A percentile compares a stretch with the other conserved stretches of the same genome.
Conservation (phyloP, 2,888 invertebrate species). For the Steinernema carpocapsae region DNA sequence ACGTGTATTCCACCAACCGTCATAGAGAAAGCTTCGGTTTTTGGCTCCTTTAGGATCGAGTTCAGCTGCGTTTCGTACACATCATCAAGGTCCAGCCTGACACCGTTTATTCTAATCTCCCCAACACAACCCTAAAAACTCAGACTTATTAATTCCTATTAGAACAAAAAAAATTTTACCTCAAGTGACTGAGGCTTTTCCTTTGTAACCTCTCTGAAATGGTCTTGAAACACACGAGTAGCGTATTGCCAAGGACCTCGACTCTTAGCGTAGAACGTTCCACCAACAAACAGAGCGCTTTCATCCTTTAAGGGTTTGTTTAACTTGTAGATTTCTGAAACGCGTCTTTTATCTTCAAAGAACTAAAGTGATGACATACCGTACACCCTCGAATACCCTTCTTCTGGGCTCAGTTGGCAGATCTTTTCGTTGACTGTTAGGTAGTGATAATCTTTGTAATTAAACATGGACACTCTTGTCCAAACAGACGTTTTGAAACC, state of each 20-base stretch:
- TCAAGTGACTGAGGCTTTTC: constrained; percentile 50
- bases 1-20: not conserved
- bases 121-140: constrained; percentile 49
- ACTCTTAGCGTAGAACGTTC: constrained; percentile 47
- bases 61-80: constrained; percentile 40
- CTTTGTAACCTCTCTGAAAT: constrained; percentile 49
- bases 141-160: not conserved
- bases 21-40: constrained; percentile 24
- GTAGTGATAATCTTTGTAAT: constrained; percentile 45
- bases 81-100: constrained; percentile 38
- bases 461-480: constrained; percentile 51
- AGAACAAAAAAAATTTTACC: constrained; percentile 29
- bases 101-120: constrained; percentile 49
- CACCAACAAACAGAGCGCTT: constrained; percentile 50
- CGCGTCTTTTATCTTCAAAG: constrained; percentile 38
- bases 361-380: not conserved
- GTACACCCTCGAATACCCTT: not conserved
- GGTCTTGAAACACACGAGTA: constrained; percentile 41
- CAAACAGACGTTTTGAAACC: constrained; percentile 46
- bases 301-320: constrained; percentile 2
- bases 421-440: constrained; percentile 47
- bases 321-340: constrained; percentile 44
- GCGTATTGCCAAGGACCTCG: constrained; percentile 21
- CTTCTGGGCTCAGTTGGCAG: constrained; percentile 46
- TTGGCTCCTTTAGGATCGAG: not conserved